Conservation (phyloP, 1,140 invertebrate genomes). For the Whitmania pigra region DNA sequence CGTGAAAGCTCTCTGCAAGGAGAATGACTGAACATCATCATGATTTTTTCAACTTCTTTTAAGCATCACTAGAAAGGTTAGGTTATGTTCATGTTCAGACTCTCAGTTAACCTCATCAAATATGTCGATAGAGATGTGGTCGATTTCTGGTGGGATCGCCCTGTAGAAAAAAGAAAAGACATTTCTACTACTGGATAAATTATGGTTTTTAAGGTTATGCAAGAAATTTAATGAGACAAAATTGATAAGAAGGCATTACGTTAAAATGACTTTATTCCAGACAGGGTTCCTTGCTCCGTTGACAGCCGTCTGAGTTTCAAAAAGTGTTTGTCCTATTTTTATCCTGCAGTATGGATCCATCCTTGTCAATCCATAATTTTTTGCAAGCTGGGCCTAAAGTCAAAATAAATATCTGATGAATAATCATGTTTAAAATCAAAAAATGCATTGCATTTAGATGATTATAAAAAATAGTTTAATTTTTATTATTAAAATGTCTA, state of each 20-base stretch:
- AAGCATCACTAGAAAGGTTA: too few relatives aligned
- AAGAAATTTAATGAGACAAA: background rate
- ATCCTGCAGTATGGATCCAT: constrained; percentile 91
- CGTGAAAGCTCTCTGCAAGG: constrained; percentile 67
- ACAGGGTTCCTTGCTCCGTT: constrained; percentile 91
- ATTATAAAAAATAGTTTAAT: background rate
- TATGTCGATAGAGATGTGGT: constrained; percentile 77
- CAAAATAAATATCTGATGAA: too few relatives aligned
- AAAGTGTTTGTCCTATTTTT: constrained; percentile 76
- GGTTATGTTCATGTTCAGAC: background rate
- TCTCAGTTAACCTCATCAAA: constrained; percentile 63
- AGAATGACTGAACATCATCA: too few relatives aligned
- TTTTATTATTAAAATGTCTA: too few relatives aligned
- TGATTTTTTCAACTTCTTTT: too few relatives aligned
- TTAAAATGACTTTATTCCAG: constrained; percentile 85
- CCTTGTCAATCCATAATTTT: constrained; percentile 87
- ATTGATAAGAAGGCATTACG: constrained; percentile 46
- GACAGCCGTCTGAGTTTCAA: constrained; percentile 83
- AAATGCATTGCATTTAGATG: too few relatives aligned
- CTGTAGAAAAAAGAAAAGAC: constrained; percentile 45
- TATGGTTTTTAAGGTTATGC: background rate
- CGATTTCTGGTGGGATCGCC: constrained; percentile 73
- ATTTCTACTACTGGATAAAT: constrained; percentile 12
- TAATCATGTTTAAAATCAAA: too few relatives aligned
- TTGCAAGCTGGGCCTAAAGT: constrained; percentile 67